phyloP scores from a whole-genome alignment of 2,797 vertebrate species.

The Falco naumanni region DNA sequence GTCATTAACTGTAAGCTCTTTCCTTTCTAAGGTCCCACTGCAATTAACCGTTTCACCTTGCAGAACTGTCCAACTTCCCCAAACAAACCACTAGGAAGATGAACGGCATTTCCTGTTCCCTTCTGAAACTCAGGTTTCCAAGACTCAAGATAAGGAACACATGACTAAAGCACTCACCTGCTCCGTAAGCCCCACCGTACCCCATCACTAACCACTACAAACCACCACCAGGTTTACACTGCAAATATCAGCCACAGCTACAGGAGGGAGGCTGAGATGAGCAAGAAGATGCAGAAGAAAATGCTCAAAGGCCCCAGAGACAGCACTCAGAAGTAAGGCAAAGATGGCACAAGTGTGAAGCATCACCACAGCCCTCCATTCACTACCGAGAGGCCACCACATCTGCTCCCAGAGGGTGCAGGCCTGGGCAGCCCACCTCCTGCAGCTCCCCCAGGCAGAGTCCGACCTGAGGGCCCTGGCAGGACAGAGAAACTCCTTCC shows the following conservation, averaged over 20 bases:
- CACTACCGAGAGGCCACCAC: neutral
- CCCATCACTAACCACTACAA: fast-evolving
- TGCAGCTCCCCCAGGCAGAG: too few species aligned
- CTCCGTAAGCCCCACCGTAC: fast-evolving
- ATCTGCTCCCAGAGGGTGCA: neutral
- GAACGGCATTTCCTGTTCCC: fast-evolving
- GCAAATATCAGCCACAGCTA: neutral
- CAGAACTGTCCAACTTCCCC: neutral
- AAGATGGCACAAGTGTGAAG: fast-evolving
- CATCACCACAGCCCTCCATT: neutral
- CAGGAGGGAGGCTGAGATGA: too few species aligned
- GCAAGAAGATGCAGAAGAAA: neutral
- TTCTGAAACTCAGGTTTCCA: neutral
- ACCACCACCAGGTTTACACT: fast-evolving
- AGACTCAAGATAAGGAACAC: neutral
- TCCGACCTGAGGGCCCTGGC: neutral
- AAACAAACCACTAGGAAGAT: fast-evolving
- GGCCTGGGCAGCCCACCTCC: neutral
- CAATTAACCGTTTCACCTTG: neutral
- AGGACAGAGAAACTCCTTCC: neutral
- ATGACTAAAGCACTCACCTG: fast-evolving
- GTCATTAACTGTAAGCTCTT: neutral
- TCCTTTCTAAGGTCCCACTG: neutral
- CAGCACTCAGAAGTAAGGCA: fast-evolving
- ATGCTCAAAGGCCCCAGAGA: neutral